Base-by-base conservation (phyloP, 2,113 vertebrate species). In the Helogale parvula region DNA sequence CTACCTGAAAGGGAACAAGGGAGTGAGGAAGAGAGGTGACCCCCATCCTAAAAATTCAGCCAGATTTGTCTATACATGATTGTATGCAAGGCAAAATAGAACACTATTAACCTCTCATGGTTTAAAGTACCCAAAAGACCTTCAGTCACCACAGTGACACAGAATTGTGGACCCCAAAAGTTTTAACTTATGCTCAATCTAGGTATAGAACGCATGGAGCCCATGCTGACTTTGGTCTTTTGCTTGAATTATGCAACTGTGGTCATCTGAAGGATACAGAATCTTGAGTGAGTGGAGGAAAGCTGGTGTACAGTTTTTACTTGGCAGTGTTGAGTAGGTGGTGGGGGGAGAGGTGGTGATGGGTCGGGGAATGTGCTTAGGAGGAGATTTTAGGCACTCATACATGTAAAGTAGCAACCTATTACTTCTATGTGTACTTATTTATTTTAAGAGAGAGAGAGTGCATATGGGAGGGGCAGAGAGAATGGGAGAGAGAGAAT, bases 331-430 rank as follows among this genome's bases (percentile, higher is more conserved):
- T 33, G 9, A 6, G 8, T 72, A 4, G 4, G 1, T 33, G 27
- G 29, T 29, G 12, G 1, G 63, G 63, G 7, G 0, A 38, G 2
- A 41, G 13, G 50, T 45, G 1, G 16, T 60, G 21, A 63, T 29
- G 2, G 27, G 8, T n/a, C 19, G 17, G 10, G 38, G 1, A 52
- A n/a, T 54, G 1, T n/a, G 2, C 13, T 14, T 79, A 72, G 3
- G 14, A 83, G 68, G 1, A 57, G 7, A 87, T 90, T 52, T n/a
- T 86, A 74, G 45, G 12, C 7, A 35, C 16, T 27, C 23, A 52
- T 0, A 27, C 35, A 57, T 19, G 19, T 54, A 57, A 19, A 6
- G 16, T 16, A 76, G 14, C 33, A 6, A 82, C 5, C 0, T 60
- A 47, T 12, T 69, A 72, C 96, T 57, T 54, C 45, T 47, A 47